Base-by-base conservation (phyloP, 2,113 vertebrate species). In the Buteo buteo region DNA sequence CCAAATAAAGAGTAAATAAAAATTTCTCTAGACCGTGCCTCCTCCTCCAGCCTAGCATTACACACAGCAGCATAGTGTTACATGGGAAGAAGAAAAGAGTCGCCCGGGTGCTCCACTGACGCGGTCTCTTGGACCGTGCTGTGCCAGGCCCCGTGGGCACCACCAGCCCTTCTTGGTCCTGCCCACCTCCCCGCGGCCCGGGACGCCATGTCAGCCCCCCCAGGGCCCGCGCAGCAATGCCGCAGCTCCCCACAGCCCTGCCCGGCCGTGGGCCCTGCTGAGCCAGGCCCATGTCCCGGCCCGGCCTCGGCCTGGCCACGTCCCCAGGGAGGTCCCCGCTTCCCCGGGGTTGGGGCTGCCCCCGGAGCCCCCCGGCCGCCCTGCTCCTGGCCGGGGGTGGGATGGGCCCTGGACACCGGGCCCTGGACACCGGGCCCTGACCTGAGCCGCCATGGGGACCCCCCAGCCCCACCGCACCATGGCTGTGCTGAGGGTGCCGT, bases 361-460 rank as follows among this genome's bases (percentile, higher is more conserved):
- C 11, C 11, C 9, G 1, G 34, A 44, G 36, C 6, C 29, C 5
- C 0, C 31, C 0, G 0, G 16, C 34, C 28, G 10, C n/a, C 34
- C 40, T 49, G 44, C 19, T 34, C 9, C 44, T 40, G 44, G 32
- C 24, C 29, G 9, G 19, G 4, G 3, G 5, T 31, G 28, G n/a
- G 29, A 58, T 0, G 0, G 26, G 17, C 12, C 10, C 16, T 14
- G 40, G 49, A 47, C 2, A 1, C n/a, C n/a, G 26, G n/a, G 11
- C 10, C 28, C 21, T 67, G 25, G 45, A 45, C 1, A 1, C n/a
- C n/a, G 18, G n/a, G 11, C 10, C 28, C 21, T 61, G 26, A 10
- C n/a, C n/a, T 32, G 47, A 34, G 16, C 11, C 18, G 22, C 7
- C 36, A 11, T 5, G 28, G 26, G 31, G 26, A 73, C 19, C 5